These are phyloP conservation scores for Forbesichthys agassizii DNA, from an alignment of 2,113 vertebrate genomes.

Conservation along the genomic window DNA sequence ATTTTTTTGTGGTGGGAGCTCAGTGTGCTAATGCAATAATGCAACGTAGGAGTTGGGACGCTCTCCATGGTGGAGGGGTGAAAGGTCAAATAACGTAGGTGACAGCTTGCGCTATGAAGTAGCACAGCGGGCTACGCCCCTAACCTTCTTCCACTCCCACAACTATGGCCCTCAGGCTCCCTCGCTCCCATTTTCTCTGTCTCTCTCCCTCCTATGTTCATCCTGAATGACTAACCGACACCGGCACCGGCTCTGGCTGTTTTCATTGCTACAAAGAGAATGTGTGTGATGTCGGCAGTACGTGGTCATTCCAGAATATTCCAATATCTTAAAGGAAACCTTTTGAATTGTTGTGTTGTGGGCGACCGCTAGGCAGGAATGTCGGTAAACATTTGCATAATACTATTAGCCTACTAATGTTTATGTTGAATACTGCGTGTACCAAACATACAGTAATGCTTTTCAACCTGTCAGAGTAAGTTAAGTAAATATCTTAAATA, in stretches of 20 bases:
- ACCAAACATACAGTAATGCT: no score
- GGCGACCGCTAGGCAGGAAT: no score
- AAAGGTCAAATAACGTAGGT: constrained; percentile 69
- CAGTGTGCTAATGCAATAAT: constrained; percentile 29
- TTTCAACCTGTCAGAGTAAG: no score
- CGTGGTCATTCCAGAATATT: not conserved
- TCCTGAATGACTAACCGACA: constrained; percentile 9
- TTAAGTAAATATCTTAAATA: no score
- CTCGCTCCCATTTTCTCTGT: constrained; percentile 14
- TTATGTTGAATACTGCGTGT: no score
- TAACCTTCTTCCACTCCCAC: constrained; percentile 39
- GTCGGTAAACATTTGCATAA: no score
- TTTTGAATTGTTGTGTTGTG: no score
- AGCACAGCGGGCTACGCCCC: constrained; percentile 51
- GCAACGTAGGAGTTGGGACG: constrained; percentile 28
- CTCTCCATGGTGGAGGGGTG: constrained; percentile 24
- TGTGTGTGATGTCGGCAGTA: not conserved
- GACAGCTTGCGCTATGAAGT: constrained; percentile 73
- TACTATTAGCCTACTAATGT: no score
- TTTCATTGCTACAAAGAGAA: constrained; percentile 7
- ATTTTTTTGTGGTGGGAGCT: not conserved
- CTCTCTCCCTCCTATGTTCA: not conserved
- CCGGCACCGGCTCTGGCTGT: constrained; percentile 11
- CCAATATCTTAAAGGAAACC: no score
- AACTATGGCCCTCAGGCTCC: constrained; percentile 42